A percentile compares a stretch with the other conserved stretches of the same genome.
These are phyloP conservation scores for Glossophaga mutica DNA, from an alignment of 2,797 vertebrate genomes.

Conservation along the genomic window DNA sequence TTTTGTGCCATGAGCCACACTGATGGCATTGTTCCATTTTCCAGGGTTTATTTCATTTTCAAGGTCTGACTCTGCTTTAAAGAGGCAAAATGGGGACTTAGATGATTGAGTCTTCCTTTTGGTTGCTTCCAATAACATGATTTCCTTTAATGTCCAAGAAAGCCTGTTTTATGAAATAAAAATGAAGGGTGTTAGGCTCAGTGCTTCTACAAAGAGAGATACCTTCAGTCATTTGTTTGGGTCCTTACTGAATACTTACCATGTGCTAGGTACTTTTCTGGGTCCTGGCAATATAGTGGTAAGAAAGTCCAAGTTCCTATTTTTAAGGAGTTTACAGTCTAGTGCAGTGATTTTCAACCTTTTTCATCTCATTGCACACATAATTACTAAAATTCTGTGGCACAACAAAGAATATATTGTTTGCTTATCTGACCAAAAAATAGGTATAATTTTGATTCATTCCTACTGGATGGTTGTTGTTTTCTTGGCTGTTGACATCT, in stretches of 20 bases:
- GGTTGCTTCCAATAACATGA: constrained; percentile 18
- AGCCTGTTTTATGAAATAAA: constrained; percentile 19
- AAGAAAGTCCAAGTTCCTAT: neutral
- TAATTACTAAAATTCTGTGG: neutral
- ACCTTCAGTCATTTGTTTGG: constrained; percentile 5
- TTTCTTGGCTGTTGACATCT: neutral
- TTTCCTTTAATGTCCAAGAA: constrained; percentile 18
- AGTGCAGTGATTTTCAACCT: neutral
- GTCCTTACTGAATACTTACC: neutral
- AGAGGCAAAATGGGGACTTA: neutral
- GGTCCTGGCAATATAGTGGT: neutral
- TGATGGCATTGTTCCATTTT: neutral
- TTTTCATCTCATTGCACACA: neutral
- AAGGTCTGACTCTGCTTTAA: neutral
- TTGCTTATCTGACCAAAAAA: neutral
- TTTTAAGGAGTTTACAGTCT: neutral
- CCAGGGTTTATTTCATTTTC: neutral
- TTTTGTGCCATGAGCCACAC: neutral
- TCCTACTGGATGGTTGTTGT: neutral
- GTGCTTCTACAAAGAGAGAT: neutral
- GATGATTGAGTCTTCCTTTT: neutral
- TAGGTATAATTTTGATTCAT: neutral
- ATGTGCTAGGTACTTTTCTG: neutral
- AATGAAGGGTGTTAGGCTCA: neutral
- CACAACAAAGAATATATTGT: neutral